A percentile compares a stretch with the other conserved stretches of the same genome.
Evolutionary conservation across 2,888 invertebrate genomes (phyloP).

Genomic region (Dyspetes luteomarginatus): DNA sequence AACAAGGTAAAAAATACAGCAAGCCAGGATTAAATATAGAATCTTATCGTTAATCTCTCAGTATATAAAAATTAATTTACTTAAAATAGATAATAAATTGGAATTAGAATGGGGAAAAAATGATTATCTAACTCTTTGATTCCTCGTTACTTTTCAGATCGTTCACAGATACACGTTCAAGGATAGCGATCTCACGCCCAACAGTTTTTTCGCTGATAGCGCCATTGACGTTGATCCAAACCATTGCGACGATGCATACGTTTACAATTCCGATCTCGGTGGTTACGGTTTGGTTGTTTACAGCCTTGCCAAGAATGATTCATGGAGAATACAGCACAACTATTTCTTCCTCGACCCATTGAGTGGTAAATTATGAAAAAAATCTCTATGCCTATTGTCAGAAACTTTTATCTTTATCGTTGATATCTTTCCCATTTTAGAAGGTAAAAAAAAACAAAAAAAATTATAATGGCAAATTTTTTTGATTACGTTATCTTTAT

Average conservation of each 20-base stretch:
- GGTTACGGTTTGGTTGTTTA: constrained; percentile 92
- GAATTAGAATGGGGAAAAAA: neutral
- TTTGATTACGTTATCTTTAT: no score
- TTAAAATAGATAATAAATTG: neutral
- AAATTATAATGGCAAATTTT: no score
- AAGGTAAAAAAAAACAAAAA: no score
- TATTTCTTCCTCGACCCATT: constrained; percentile 94
- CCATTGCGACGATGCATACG: constrained; percentile 90
- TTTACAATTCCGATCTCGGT: constrained; percentile 91
- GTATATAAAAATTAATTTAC: neutral
- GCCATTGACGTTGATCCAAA: constrained; percentile 88
- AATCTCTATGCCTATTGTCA: neutral
- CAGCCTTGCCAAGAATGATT: constrained; percentile 89
- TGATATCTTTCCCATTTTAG: no score
- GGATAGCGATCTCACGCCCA: constrained; percentile 87
- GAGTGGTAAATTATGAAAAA: constrained; percentile 71
- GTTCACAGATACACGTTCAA: constrained; percentile 89
- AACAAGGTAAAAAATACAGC: constrained; percentile 85
- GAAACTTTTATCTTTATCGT: neutral
- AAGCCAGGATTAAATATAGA: neutral
- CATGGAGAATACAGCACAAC: constrained; percentile 92
- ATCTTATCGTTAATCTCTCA: neutral
- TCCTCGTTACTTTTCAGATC: constrained; percentile 71
- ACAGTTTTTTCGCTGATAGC: constrained; percentile 92
- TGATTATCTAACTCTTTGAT: neutral